A percentile compares a stretch with the other conserved stretches of the same genome.
Conservation (phyloP, 2,888 invertebrate species). For the Empis stercorea region DNA sequence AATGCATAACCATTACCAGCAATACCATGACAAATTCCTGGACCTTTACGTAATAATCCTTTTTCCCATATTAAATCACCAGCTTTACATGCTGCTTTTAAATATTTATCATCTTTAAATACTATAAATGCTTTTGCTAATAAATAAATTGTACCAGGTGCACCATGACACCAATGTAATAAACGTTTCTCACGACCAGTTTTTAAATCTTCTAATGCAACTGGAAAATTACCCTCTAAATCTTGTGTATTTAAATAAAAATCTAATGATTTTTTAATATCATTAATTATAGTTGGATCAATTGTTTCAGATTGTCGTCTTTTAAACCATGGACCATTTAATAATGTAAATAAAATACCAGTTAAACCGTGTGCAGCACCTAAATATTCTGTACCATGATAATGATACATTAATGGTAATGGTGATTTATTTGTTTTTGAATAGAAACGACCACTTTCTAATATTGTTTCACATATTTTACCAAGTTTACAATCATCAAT, state of each 20-base stretch:
- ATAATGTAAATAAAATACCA: constrained; percentile 50
- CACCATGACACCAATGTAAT: constrained; percentile 87
- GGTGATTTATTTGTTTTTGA: constrained; percentile 42
- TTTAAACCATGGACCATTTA: constrained; percentile 41
- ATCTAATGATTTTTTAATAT: constrained; percentile 53
- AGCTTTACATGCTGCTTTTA: constrained; percentile 51
- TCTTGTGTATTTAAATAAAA: constrained; percentile 47
- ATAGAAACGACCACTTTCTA: constrained; percentile 60
- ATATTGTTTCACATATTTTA: constrained; percentile 53
- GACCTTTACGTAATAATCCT: constrained; percentile 74
- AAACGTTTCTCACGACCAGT: constrained; percentile 48
- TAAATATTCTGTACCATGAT: constrained; percentile 35
- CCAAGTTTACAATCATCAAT: constrained; percentile 40
- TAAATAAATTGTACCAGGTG: constrained; percentile 66
- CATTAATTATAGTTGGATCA: constrained; percentile 37
- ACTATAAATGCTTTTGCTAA: constrained; percentile 61
- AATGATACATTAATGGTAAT: constrained; percentile 64
- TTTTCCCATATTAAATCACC: constrained; percentile 70
- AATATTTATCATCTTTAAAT: constrained; percentile 60
- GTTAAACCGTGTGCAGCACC: constrained; percentile 55
- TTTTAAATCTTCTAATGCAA: constrained; percentile 51
- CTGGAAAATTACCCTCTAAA: constrained; percentile 60
- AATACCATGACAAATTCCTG: constrained; percentile 79
- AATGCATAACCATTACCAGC: constrained; percentile 75
- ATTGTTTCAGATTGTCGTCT: constrained; percentile 22